Evolutionary conservation across 2,888 invertebrate species (phyloP).

Genomic region (Osmoderma eremita): DNA sequence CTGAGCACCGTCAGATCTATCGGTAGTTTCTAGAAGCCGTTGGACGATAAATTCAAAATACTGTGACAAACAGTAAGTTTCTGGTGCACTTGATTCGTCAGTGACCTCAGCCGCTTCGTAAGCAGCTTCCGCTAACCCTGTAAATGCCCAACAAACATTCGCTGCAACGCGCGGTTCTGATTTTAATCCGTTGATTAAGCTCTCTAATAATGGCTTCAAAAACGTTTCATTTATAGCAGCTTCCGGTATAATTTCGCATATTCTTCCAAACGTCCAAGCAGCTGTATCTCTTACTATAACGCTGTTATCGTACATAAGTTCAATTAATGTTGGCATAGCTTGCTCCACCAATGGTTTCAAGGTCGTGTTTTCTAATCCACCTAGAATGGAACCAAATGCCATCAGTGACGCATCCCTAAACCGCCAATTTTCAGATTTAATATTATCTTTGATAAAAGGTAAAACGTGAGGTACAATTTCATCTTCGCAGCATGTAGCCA

Average conservation of each 20-base stretch:
- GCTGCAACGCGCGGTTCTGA: conserved; percentile 97
- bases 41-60: conserved; percentile 95
- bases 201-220: conserved; percentile 82
- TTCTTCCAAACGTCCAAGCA: conserved; percentile 98
- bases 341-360: conserved; percentile 94
- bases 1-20: conserved; percentile 91
- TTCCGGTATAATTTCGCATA: conserved; percentile 97
- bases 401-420: conserved; percentile 92
- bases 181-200: conserved; percentile 85
- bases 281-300: conserved; percentile 97
- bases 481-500: conserved; percentile 97
- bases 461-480: conserved; percentile 95
- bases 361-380: conserved; percentile 88
- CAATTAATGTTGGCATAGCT: conserved; percentile 95
- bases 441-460: conserved; percentile 96
- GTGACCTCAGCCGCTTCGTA: conserved; percentile 86
- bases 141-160: conserved; percentile 99
- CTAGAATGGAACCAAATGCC: conserved; percentile 89
- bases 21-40: conserved; percentile 92
- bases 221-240: conserved; percentile 90
- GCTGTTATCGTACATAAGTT: conserved; percentile 92
- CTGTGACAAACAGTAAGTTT: conserved; percentile 92
- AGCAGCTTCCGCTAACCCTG: conserved; percentile 93
- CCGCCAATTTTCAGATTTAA: conserved; percentile 92
- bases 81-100: conserved; percentile 73